Conservation (phyloP, 2,113 vertebrate species). For the Atherinomorus stipes region DNA sequence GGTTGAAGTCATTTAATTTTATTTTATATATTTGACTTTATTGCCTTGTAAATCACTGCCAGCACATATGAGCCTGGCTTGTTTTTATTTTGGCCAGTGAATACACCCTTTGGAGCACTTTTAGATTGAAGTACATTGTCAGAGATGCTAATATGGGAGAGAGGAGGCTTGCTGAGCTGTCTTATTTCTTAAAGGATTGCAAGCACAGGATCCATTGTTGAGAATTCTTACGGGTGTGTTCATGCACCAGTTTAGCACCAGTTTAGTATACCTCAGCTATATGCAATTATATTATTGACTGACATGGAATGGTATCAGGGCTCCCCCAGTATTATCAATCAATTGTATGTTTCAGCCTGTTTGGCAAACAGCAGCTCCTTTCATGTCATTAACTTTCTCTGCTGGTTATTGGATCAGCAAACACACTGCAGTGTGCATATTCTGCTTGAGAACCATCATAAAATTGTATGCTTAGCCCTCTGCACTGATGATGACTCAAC, state of each 20-base stretch:
- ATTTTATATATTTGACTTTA: slow-evolving; percentile 14
- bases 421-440: slow-evolving; percentile 67
- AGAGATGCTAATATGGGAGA: neutral
- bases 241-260: slow-evolving; percentile 40
- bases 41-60: slow-evolving; percentile 20
- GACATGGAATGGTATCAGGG: slow-evolving; percentile 27
- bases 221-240: slow-evolving; percentile 33
- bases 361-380: slow-evolving; percentile 75
- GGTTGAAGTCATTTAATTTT: slow-evolving; percentile 19
- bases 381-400: slow-evolving; percentile 77
- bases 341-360: slow-evolving; percentile 61
- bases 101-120: slow-evolving; percentile 1
- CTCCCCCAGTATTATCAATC: slow-evolving; percentile 65
- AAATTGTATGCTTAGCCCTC: slow-evolving; percentile 62
- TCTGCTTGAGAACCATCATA: slow-evolving; percentile 69
- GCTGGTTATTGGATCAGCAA: slow-evolving; percentile 77
- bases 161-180: neutral
- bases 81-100: slow-evolving; percentile 5
- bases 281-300: slow-evolving; percentile 62
- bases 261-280: slow-evolving; percentile 44
- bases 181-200: neutral
- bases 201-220: slow-evolving; percentile 11
- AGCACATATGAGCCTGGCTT: neutral
- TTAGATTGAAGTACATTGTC: neutral
- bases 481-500: slow-evolving; percentile 58